Evolutionary conservation across 1,140 invertebrate genomes (phyloP).

Genomic region (Aricia agestis): DNA sequence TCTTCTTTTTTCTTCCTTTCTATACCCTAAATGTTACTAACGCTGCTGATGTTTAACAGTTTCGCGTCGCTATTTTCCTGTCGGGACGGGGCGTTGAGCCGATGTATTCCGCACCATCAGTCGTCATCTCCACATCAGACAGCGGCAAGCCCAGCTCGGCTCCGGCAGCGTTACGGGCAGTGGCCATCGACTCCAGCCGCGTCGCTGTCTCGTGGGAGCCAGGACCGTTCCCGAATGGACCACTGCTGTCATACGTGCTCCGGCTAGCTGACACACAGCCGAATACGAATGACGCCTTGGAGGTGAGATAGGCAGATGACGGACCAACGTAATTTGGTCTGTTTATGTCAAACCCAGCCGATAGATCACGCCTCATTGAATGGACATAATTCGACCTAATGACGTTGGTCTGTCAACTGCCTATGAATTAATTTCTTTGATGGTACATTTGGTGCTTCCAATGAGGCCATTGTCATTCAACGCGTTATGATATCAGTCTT

Average conservation of each 20-base stretch:
- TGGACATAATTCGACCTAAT: no score
- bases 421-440: no score
- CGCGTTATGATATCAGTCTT: no score
- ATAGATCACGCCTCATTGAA: no score
- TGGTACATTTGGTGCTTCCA: no score
- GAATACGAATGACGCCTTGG: conserved; percentile 80
- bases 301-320: no score
- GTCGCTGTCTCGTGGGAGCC: conserved; percentile 92
- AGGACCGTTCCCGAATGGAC: conserved; percentile 90
- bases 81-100: conserved; percentile 81
- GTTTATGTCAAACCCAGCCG: no score
- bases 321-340: no score
- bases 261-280: conserved; percentile 78
- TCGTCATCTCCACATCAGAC: conserved; percentile 87
- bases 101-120: conserved; percentile 86
- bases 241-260: conserved; percentile 89
- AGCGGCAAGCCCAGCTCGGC: conserved; percentile 84
- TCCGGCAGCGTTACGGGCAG: conserved; percentile 84
- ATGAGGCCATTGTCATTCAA: no score
- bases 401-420: no score
- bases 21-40: background rate
- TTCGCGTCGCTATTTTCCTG: conserved; percentile 86
- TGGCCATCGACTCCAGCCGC: conserved; percentile 87
- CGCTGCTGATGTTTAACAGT: conserved; percentile 74
- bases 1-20: no score